phyloP scores from a whole-genome alignment of 2,797 vertebrate species.

The Cygnus olor region DNA sequence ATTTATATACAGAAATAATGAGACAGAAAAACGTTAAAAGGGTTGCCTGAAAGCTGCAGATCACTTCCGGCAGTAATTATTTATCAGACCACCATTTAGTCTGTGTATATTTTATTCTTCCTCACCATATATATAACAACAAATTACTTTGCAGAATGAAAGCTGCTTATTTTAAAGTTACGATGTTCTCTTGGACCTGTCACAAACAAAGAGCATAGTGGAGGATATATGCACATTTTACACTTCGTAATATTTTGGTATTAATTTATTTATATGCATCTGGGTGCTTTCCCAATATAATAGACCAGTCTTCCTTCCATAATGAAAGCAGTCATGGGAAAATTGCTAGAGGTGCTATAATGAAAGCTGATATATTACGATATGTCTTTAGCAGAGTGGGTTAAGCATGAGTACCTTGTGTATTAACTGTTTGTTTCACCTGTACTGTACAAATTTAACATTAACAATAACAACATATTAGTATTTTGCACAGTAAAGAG shows the following conservation, averaged over 20 bases:
- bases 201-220: not conserved
- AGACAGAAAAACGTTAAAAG: not conserved
- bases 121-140: not conserved
- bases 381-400: not conserved
- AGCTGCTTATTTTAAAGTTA: conserved; percentile 32
- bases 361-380: not conserved
- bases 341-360: conserved; percentile 1
- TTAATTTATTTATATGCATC: conserved; percentile 14
- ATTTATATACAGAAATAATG: conserved; percentile 53
- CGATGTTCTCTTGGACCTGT: not conserved
- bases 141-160: conserved; percentile 33
- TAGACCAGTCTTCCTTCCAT: not conserved
- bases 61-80: conserved; percentile 29
- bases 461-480: not conserved
- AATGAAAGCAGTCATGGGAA: conserved; percentile 15
- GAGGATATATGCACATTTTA: not conserved
- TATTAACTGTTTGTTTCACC: conserved; percentile 20
- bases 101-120: conserved; percentile 29
- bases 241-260: not conserved
- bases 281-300: not conserved
- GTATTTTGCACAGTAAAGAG: conserved; percentile 13
- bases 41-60: not conserved
- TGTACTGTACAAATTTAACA: not conserved
- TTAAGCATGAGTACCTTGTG: not conserved
- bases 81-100: conserved; percentile 27